These are phyloP conservation scores for Lacerta viridis DNA, from an alignment of 2,797 vertebrate species.

Conservation along the genomic window DNA sequence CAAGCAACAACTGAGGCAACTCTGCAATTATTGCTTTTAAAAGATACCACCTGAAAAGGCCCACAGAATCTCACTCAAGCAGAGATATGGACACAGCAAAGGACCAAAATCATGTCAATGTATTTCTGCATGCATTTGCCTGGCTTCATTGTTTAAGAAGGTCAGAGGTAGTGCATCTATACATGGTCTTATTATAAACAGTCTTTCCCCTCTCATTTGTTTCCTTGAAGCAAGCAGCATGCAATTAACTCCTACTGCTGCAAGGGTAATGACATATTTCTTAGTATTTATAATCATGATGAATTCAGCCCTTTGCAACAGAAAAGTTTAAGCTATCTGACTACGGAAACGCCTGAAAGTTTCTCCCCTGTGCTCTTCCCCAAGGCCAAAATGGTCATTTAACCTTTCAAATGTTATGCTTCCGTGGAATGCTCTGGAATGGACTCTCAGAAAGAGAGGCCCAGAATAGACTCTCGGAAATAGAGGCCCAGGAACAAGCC, in stretches of 20 bases:
- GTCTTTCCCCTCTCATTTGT: slow-evolving; percentile 69
- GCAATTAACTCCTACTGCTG: slow-evolving; percentile 75
- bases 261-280: slow-evolving; percentile 75
- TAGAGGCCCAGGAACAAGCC: not conserved
- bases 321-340: slow-evolving; percentile 51
- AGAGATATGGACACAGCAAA: slow-evolving; percentile 18
- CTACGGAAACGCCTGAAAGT: slow-evolving; percentile 17
- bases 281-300: slow-evolving; percentile 72
- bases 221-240: slow-evolving; percentile 75
- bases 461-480: not conserved
- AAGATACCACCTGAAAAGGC: not conserved
- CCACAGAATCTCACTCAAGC: not conserved
- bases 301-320: slow-evolving; percentile 72
- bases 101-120: slow-evolving; percentile 48
- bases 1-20: not conserved
- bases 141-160: slow-evolving; percentile 77
- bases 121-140: slow-evolving; percentile 68
- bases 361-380: slow-evolving; percentile 28
- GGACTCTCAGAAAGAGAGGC: not conserved
- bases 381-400: slow-evolving; percentile 18
- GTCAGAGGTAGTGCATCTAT: slow-evolving; percentile 72
- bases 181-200: slow-evolving; percentile 73
- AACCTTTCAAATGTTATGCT: slow-evolving; percentile 10
- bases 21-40: not conserved
- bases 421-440: not conserved